A percentile compares a stretch with the other conserved stretches of the same genome.
These are phyloP conservation scores for Osmerus eperlanus DNA, from an alignment of 2,113 vertebrate species.

Conservation along the genomic window DNA sequence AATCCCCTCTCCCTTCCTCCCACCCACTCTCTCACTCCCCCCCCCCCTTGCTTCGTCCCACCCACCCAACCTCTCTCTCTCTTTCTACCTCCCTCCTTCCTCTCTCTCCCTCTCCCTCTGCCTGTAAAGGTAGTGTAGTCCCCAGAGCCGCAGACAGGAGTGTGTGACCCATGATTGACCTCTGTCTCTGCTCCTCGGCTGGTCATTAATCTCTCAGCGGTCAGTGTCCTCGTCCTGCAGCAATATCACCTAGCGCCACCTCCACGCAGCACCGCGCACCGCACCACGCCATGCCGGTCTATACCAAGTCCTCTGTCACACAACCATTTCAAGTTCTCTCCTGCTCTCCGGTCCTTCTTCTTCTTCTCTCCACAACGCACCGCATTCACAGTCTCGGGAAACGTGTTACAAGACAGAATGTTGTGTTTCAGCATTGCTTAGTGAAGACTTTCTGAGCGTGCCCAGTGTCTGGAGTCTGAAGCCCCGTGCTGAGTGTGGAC, in stretches of 20 bases:
- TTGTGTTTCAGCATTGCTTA: too few relatives aligned
- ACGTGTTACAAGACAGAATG: too few relatives aligned
- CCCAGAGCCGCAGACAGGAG: conserved; percentile 36
- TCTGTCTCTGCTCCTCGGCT: conserved; percentile 41
- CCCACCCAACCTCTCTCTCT: neutral
- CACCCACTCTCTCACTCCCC: neutral
- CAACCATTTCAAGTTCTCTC: too few relatives aligned
- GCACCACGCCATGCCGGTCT: neutral
- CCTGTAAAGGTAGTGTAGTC: conserved; percentile 31
- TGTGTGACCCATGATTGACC: conserved; percentile 53
- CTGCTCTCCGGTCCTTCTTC: too few relatives aligned
- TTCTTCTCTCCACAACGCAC: too few relatives aligned
- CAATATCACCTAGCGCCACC: neutral
- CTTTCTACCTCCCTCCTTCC: conserved; percentile 1
- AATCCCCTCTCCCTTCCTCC: neutral
- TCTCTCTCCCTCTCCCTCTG: conserved; percentile 22
- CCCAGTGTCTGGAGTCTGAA: too few relatives aligned
- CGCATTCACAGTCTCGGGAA: too few relatives aligned
- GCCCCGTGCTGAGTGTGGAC: too few relatives aligned
- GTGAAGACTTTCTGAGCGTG: too few relatives aligned
- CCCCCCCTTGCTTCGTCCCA: neutral
- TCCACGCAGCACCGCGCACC: neutral
- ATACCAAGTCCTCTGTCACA: too few relatives aligned
- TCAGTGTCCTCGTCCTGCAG: conserved; percentile 8
- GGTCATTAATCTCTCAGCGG: conserved; percentile 63